phyloP scores from a whole-genome alignment of 64 coral and sea anemone genomes.

The Montipora sp. region DNA sequence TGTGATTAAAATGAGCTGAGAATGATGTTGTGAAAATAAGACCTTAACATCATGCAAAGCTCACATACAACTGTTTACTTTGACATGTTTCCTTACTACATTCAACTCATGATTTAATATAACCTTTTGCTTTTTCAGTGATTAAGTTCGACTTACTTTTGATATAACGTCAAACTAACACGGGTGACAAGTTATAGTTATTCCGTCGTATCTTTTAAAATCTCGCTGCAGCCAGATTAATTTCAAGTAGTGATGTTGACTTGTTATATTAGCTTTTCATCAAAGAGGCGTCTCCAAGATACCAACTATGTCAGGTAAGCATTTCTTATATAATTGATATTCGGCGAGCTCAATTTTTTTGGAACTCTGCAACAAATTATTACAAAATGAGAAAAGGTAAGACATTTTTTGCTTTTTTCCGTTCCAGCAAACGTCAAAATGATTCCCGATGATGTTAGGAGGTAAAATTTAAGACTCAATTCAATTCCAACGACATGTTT shows the following conservation, averaged over 20 bases:
- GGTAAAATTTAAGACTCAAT: no score
- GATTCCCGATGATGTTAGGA: no score
- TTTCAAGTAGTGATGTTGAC: slow-evolving; percentile 1
- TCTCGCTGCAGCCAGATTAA: not conserved
- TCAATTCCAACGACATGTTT: no score
- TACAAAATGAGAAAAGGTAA: slow-evolving; percentile 37
- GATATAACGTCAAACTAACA: not conserved
- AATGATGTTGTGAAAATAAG: not conserved
- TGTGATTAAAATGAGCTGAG: slow-evolving; percentile 4
- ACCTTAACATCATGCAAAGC: not conserved
- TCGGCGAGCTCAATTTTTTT: not conserved
- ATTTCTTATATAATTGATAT: slow-evolving; percentile 25
- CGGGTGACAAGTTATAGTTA: not conserved
- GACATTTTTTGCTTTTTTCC: not conserved
- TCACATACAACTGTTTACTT: not conserved
- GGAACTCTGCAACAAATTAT: not conserved
- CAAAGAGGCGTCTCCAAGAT: slow-evolving; percentile 19
- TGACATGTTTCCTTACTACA: no score
- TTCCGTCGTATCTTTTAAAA: not conserved
- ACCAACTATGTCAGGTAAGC: not conserved
- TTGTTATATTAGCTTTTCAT: not conserved
- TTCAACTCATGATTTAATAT: not conserved
- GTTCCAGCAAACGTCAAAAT: no score
- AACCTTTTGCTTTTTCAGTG: not conserved
- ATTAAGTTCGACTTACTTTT: not conserved